Conservation (phyloP, 2,797 vertebrate species). For the Dendrocincla tyrannina region DNA sequence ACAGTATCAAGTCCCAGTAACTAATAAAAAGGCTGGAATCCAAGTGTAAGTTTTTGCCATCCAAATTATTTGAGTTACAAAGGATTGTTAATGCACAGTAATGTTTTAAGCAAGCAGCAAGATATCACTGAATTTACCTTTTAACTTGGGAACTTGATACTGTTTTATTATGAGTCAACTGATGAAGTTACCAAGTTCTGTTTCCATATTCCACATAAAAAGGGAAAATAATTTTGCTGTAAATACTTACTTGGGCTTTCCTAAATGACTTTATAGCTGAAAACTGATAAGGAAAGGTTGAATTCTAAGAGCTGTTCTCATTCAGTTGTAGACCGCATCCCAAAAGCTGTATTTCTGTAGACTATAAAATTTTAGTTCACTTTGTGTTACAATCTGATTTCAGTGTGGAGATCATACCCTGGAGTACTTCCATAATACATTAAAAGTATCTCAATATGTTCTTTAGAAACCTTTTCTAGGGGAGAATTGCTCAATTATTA, state of each 20-base stretch:
- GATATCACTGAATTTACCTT: rapidly evolving
- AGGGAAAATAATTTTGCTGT: neutral
- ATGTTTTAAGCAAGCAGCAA: neutral
- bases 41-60: neutral
- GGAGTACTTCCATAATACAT: neutral
- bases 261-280: neutral
- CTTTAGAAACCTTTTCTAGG: neutral
- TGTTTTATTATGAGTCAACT: neutral
- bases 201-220: neutral
- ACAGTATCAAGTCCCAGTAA: neutral
- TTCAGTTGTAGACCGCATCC: neutral
- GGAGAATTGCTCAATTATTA: neutral
- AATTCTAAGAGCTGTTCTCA: neutral
- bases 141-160: neutral
- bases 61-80: neutral
- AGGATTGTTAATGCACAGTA: neutral
- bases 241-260: neutral
- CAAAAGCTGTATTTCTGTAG: neutral
- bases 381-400: neutral
- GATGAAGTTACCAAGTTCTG: neutral
- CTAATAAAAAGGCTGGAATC: neutral
- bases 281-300: neutral
- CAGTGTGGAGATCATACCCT: neutral
- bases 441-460: neutral
- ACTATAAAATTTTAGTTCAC: neutral